Conservation (phyloP, 2,113 vertebrate genomes). For the Perognathus longimembris region DNA sequence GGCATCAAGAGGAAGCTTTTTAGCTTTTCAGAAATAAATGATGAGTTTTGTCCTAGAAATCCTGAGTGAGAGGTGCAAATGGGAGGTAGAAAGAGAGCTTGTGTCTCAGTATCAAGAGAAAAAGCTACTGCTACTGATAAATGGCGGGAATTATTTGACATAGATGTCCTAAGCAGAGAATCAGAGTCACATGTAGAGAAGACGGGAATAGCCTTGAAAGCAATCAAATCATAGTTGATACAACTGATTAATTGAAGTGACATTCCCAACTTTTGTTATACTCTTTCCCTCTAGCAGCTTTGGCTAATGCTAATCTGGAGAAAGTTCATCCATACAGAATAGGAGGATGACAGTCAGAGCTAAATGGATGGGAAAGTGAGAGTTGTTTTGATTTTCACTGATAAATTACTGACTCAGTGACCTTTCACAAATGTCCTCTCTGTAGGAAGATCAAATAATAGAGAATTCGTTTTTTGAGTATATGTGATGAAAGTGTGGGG, state of each 20-base stretch:
- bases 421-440: slow-evolving; percentile 5
- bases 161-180: neutral
- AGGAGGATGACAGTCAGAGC: neutral
- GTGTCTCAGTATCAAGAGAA: neutral
- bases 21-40: slow-evolving; percentile 19
- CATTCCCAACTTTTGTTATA: neutral
- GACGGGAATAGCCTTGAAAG: neutral
- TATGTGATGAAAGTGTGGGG: neutral
- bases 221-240: neutral
- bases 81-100: neutral
- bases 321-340: neutral
- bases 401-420: neutral
- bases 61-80: neutral
- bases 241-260: neutral
- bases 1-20: slow-evolving; percentile 43
- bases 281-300: neutral
- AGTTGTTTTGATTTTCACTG: slow-evolving; percentile 14
- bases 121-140: neutral
- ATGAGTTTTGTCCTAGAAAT: slow-evolving; percentile 5
- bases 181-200: neutral
- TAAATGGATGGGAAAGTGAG: neutral
- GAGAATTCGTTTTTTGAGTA: neutral
- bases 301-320: neutral
- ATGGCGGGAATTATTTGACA: neutral
- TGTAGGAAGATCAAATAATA: slow-evolving; percentile 1